phyloP scores from a whole-genome alignment of 2,113 vertebrate species.

The Sinocyclocheilus anophthalmus region DNA sequence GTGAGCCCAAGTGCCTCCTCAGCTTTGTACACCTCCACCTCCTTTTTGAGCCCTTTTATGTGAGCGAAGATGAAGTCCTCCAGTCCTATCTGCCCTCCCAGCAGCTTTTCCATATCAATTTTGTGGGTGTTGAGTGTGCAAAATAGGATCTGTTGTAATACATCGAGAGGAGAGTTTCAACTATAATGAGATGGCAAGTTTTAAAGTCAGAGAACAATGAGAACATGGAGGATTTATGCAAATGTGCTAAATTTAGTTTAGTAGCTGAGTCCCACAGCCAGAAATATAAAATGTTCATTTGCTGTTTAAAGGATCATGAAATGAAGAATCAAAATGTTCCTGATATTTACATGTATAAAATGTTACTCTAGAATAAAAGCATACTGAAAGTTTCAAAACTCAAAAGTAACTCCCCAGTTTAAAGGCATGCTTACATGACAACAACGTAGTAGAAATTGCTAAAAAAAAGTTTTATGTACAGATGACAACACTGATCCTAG shows the following conservation, averaged over 20 bases:
- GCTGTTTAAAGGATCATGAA: not conserved
- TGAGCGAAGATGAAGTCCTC: slow-evolving; percentile 98
- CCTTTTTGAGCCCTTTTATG: slow-evolving; percentile 88
- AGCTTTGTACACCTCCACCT: slow-evolving; percentile 86
- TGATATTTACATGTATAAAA: not conserved
- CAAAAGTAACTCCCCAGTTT: not conserved
- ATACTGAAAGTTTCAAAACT: not conserved
- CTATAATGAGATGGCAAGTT: not conserved
- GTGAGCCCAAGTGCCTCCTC: slow-evolving; percentile 92
- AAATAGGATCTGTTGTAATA: slow-evolving; percentile 86
- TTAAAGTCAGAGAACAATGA: not conserved
- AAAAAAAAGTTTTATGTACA: too few species aligned
- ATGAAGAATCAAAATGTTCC: not conserved
- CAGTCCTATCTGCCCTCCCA: slow-evolving; percentile 91
- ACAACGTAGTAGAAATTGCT: too few species aligned
- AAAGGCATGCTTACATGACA: not conserved
- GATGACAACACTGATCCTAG: too few species aligned
- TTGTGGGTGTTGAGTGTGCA: slow-evolving; percentile 97
- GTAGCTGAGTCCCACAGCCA: not conserved
- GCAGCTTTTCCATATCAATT: slow-evolving; percentile 92
- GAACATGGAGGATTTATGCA: slow-evolving; percentile 3
- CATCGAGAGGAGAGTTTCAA: not conserved
- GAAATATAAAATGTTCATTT: not conserved
- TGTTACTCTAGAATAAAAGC: not conserved
- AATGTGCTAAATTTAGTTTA: not conserved